Evolutionary conservation across 2,113 vertebrate species (phyloP), one percentile per base, ranked within the genome.

Genomic region (Synchiropus splendidus): DNA sequence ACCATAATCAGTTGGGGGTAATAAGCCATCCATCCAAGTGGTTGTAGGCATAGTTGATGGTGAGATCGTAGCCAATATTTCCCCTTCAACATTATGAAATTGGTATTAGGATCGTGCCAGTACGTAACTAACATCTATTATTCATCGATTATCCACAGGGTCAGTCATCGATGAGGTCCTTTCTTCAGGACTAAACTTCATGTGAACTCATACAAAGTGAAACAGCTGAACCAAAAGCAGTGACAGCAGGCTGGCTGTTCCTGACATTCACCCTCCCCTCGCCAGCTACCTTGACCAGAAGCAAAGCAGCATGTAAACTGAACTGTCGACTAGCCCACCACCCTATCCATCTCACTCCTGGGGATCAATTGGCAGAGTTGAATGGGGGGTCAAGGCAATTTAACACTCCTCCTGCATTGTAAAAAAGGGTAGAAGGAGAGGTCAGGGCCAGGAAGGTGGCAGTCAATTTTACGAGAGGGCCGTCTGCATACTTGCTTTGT

Each of bases 361-460:
- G 75, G 69, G 67, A 78, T 74, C 58, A 57, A 72, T 72, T 65
- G 76, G 70, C 71, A 50, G 56, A 67, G 83, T 81, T 88, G 83
- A 87, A 83, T 43, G 55, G 37, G 17, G 70, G 84, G 87, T 87
- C 86, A 85, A 73, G 53, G 84, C 81, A 87, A 86, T 79, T 72
- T 73, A 82, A 87, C 82, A 79, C 74, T 64, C 54, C 17, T 48
- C 17, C 60, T 62, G 63, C 57, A 61, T 62, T 55, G 45, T 70
- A 64, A 83, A 75, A 61, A 62, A 72, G 43, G 36, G 42, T 42
- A 38, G 63, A 68, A 43, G 36, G 65, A 41, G 36, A 64, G 75
- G 76, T 62, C 73, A 75, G 57, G 67, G 76, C 58, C 39, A 52
- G 61, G 55, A 59, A 83, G 85, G 80, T 77, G 83, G 64, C 42